Evolutionary conservation across 2,797 vertebrate genomes (phyloP).

Genomic region (Valencia hispanica): DNA sequence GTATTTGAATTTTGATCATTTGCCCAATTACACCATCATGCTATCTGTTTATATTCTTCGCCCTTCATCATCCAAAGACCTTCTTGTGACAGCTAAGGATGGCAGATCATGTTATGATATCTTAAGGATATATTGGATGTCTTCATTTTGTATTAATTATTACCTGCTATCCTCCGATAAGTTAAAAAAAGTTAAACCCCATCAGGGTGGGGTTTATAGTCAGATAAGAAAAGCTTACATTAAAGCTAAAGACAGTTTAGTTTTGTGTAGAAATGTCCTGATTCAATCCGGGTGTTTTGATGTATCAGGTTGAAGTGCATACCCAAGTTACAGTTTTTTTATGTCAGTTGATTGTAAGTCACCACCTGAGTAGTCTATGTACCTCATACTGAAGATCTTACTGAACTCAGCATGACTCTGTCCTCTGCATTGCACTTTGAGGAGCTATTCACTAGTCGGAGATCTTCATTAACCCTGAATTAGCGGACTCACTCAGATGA

Average conservation of each 20-base stretch:
- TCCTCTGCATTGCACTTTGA: too few species aligned
- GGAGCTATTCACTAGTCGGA: background rate
- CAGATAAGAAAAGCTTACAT: background rate
- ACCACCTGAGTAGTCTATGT: background rate
- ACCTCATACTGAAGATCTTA: background rate
- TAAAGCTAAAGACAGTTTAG: background rate
- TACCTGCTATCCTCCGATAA: background rate
- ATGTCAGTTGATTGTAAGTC: background rate
- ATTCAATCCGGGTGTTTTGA: background rate
- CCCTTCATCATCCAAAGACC: background rate
- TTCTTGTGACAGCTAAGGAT: background rate
- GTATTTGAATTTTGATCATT: constrained; percentile 1
- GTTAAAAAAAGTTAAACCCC: background rate
- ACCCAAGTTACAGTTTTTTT: background rate
- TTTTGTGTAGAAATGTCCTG: background rate
- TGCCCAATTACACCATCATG: background rate
- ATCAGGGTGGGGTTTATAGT: background rate
- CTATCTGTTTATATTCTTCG: background rate
- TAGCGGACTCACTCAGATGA: background rate
- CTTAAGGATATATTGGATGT: too few species aligned
- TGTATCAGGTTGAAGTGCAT: background rate
- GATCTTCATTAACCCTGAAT: background rate
- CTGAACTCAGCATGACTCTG: background rate
- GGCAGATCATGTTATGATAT: background rate
- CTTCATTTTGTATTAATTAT: background rate